Percentiles rank a stretch among this genome's conserved stretches.
Conservation (phyloP, 2,113 vertebrate species). For the Monopterus albus region DNA sequence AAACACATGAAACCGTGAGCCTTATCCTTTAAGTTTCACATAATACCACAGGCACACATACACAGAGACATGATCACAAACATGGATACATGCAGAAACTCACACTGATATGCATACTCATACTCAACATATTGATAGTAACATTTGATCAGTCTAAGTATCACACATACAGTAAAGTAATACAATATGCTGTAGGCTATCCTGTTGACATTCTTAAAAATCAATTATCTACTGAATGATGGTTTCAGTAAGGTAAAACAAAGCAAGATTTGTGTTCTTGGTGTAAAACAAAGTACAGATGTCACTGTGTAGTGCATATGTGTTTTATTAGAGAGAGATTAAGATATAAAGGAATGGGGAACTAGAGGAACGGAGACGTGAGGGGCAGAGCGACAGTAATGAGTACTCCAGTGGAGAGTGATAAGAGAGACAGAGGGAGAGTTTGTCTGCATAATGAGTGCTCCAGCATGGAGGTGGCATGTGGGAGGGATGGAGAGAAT, state of each 20-base stretch:
- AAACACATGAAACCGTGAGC: too few relatives aligned
- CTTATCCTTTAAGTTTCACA: too few relatives aligned
- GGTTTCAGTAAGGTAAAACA: too few relatives aligned
- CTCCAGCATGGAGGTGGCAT: conserved; percentile 65
- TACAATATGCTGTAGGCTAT: not conserved
- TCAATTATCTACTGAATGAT: not conserved
- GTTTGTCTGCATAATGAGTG: conserved; percentile 70
- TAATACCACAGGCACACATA: not conserved
- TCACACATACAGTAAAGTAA: not conserved
- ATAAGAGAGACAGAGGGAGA: conserved; percentile 68
- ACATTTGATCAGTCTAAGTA: not conserved
- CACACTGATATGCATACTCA: not conserved
- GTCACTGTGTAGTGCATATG: not conserved
- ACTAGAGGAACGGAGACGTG: conserved; percentile 42
- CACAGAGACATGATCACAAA: not conserved
- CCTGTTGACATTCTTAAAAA: not conserved
- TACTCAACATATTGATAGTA: not conserved
- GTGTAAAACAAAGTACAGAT: conserved; percentile 3
- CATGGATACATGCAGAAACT: not conserved
- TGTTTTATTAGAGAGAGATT: conserved; percentile 41
- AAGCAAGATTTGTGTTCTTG: not conserved
- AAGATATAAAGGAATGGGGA: conserved; percentile 48
- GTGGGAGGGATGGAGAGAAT: conserved; percentile 58
- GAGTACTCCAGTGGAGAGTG: conserved; percentile 72
- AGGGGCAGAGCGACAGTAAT: conserved; percentile 63